phyloP scores from a whole-genome alignment of 2,888 invertebrate species.

The Andrena minutula region DNA sequence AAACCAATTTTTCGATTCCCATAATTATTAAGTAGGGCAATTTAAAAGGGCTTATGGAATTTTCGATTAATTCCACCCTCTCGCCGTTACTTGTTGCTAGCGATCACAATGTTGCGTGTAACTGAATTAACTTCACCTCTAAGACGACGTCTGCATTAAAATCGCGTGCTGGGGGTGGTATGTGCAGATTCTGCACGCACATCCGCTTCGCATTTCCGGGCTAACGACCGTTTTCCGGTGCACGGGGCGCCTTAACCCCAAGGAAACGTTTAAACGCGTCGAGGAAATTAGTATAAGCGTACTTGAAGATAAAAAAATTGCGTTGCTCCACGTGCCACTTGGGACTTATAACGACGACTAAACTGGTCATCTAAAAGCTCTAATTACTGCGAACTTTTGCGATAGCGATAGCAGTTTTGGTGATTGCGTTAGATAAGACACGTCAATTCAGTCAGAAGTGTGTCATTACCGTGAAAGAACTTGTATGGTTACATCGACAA shows the following conservation, averaged over 20 bases:
- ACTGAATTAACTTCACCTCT: slow-evolving; percentile 60
- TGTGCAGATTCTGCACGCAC: slow-evolving; percentile 76
- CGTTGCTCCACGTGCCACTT: not conserved
- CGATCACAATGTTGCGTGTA: slow-evolving; percentile 52
- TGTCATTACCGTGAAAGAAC: not conserved
- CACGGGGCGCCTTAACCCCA: slow-evolving; percentile 70
- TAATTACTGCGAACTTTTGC: not conserved
- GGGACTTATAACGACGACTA: not conserved
- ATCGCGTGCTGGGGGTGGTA: slow-evolving; percentile 59
- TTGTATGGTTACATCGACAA: not conserved
- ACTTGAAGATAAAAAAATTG: slow-evolving; percentile 21
- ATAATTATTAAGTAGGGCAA: too few species aligned
- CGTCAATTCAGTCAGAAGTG: not conserved
- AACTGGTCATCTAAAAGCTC: not conserved
- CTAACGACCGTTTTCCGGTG: slow-evolving; percentile 77
- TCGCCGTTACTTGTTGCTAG: slow-evolving; percentile 31
- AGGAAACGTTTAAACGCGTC: slow-evolving; percentile 58
- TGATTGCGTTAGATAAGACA: not conserved
- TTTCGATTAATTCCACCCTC: not conserved
- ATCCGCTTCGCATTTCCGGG: slow-evolving; percentile 75
- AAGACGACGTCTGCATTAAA: slow-evolving; percentile 62
- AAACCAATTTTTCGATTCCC: too few species aligned
- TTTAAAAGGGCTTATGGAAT: not conserved
- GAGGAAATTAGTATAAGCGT: slow-evolving; percentile 55
- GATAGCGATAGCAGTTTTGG: not conserved